Evolutionary conservation across 2,888 invertebrate species (phyloP).

Genomic region (Chaetoderma sp.): DNA sequence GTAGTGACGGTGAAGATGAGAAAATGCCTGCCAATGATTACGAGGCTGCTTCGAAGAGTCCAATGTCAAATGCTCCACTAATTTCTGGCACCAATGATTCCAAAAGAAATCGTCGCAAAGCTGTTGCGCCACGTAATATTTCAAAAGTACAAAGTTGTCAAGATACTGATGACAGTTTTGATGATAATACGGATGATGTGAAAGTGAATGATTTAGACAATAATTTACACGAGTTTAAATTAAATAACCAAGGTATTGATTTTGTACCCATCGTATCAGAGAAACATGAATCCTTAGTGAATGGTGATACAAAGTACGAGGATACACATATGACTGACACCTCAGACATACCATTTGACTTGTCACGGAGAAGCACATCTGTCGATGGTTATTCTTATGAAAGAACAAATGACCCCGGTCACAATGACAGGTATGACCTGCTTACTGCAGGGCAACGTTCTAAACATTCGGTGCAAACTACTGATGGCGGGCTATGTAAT

Average conservation of each 20-base stretch:
- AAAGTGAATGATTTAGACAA: constrained; percentile 44
- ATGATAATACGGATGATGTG: no score
- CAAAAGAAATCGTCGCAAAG: constrained; percentile 64
- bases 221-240: constrained; percentile 51
- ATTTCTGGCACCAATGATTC: not conserved
- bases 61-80: not conserved
- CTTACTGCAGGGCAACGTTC: not conserved
- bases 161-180: constrained; percentile 35
- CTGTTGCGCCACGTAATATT: constrained; percentile 83
- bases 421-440: not conserved
- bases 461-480: not conserved
- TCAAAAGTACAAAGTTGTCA: constrained; percentile 47
- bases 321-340: no score
- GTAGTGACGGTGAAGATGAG: not conserved
- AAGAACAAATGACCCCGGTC: not conserved
- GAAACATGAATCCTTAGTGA: no score
- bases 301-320: no score
- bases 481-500: not conserved
- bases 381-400: constrained; percentile 32
- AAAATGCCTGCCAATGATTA: not conserved
- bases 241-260: constrained; percentile 50
- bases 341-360: no score
- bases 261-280: constrained; percentile 45
- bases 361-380: constrained; percentile 27
- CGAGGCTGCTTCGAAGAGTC: not conserved